Conservation (phyloP, 2,888 invertebrate species). For the Eupelmus urozonus region DNA sequence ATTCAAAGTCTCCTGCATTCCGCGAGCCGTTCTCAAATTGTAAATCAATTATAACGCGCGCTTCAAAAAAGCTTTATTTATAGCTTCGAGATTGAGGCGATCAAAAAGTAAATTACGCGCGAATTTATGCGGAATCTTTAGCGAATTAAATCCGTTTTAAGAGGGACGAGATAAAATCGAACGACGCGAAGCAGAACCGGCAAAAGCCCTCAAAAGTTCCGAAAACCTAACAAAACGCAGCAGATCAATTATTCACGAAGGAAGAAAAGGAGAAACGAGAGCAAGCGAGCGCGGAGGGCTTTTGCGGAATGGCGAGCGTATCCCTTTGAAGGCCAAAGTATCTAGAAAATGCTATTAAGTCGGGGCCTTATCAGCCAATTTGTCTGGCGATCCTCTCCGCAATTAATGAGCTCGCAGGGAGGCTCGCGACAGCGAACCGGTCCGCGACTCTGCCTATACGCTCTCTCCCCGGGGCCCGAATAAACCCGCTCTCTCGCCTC, state of each 20-base stretch:
- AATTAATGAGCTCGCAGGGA: conserved; percentile 69
- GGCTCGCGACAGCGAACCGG: conserved; percentile 65
- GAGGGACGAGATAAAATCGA: neutral
- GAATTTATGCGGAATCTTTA: too few species aligned
- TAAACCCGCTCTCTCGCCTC: conserved; percentile 1
- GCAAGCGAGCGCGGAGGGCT: neutral
- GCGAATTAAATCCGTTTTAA: neutral
- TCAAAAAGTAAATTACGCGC: too few species aligned
- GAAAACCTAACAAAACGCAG: neutral
- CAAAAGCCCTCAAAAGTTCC: neutral
- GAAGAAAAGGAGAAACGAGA: neutral
- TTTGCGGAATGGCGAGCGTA: conserved; percentile 20
- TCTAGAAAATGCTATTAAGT: conserved; percentile 70
- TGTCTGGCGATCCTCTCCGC: conserved; percentile 67
- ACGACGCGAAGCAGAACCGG: neutral
- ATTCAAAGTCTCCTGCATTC: too few species aligned
- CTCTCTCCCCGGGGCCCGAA: neutral
- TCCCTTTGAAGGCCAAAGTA: conserved; percentile 42
- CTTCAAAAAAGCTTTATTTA: too few species aligned
- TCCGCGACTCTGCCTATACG: conserved; percentile 16
- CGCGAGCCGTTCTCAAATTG: too few species aligned
- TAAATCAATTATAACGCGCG: too few species aligned
- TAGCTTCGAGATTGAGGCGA: too few species aligned
- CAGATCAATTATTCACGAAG: conserved; percentile 7
- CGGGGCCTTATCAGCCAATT: conserved; percentile 70